phyloP scores from a whole-genome alignment of 1,140 invertebrate species.

The Xylocopa sonorina region DNA sequence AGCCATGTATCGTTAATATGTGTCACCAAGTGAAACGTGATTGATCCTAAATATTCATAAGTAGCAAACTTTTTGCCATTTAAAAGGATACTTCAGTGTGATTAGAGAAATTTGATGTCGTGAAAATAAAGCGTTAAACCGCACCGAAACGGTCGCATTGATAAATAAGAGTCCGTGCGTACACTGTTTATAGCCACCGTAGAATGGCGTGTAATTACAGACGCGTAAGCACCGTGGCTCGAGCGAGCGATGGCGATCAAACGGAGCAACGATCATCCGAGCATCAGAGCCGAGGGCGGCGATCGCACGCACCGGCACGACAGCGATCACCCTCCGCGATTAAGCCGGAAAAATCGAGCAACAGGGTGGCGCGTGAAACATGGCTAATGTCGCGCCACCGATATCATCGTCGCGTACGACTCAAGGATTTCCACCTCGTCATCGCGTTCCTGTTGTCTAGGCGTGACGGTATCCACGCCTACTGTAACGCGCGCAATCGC shows the following conservation, averaged over 20 bases:
- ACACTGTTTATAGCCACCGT: too few species aligned
- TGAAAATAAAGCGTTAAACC: too few species aligned
- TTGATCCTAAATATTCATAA: too few species aligned
- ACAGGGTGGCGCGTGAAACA: background rate
- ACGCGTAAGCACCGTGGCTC: background rate
- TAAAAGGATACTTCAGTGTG: too few species aligned
- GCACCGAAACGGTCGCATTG: too few species aligned
- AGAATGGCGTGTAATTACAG: too few species aligned
- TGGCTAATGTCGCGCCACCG: background rate
- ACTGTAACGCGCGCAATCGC: slow-evolving; percentile 31
- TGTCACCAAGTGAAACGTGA: too few species aligned
- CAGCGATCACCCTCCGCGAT: slow-evolving; percentile 6
- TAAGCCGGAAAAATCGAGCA: slow-evolving; percentile 4
- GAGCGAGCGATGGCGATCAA: background rate
- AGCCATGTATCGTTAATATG: too few species aligned
- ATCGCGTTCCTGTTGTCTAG: slow-evolving; percentile 35
- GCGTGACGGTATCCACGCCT: slow-evolving; percentile 43
- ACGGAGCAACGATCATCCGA: too few species aligned
- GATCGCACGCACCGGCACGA: slow-evolving; percentile 7
- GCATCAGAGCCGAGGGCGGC: background rate
- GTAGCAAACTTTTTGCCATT: too few species aligned
- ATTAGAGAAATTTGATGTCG: too few species aligned
- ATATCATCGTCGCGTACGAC: slow-evolving; percentile 21
- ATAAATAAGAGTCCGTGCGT: too few species aligned
- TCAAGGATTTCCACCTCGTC: slow-evolving; percentile 27